Conservation (phyloP, 2,113 vertebrate species). For the Xerus inauris region DNA sequence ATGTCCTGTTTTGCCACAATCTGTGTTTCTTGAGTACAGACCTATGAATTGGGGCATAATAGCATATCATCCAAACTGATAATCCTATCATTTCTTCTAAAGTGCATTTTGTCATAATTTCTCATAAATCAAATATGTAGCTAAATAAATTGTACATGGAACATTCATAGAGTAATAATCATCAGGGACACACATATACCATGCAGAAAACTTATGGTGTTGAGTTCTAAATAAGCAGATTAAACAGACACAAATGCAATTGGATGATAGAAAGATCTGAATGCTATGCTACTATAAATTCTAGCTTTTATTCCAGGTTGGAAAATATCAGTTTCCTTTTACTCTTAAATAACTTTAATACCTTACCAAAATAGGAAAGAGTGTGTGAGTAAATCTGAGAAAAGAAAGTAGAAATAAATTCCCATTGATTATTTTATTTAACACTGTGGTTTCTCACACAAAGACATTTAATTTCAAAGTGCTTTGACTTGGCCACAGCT, state of each 20-base stretch:
- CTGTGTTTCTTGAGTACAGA: not conserved
- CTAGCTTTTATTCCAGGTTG: not conserved
- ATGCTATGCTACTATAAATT: conserved; percentile 26
- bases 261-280: not conserved
- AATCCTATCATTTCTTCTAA: not conserved
- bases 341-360: conserved; percentile 35
- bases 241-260: not conserved
- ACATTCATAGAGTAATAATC: not conserved
- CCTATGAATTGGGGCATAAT: not conserved
- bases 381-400: conserved; percentile 44
- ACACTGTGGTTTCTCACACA: conserved; percentile 49
- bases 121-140: not conserved
- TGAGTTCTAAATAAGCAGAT: conserved; percentile 1
- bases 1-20: not conserved
- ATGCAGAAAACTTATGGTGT: not conserved
- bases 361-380: not conserved
- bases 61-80: not conserved
- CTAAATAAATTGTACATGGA: not conserved
- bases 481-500: conserved; percentile 69
- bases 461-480: conserved; percentile 80
- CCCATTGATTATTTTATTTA: conserved; percentile 78
- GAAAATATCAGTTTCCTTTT: conserved; percentile 60
- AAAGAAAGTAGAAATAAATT: conserved; percentile 70
- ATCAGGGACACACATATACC: not conserved
- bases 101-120: not conserved